Conservation (phyloP, 2,797 vertebrate species). For the Eutrigla gurnardus region DNA sequence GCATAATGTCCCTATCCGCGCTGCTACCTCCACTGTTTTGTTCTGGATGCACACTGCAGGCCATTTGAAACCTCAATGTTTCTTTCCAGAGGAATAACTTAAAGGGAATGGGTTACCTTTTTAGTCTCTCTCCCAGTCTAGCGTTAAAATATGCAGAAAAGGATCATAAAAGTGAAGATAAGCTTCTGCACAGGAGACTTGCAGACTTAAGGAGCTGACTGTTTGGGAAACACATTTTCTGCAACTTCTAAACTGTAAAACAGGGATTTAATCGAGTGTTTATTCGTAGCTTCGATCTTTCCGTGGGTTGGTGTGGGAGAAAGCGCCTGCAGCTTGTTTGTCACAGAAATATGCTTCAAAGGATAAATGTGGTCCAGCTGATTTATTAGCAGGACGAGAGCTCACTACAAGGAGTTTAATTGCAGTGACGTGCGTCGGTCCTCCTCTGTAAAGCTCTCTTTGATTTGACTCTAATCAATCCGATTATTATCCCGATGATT, state of each 20-base stretch:
- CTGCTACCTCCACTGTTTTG: not conserved
- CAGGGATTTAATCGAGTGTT: conserved; percentile 51
- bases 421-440: conserved; percentile 23
- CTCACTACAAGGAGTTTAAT: conserved; percentile 34
- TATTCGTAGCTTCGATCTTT: conserved; percentile 37
- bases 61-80: conserved; percentile 16
- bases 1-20: not conserved
- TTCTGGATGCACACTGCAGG: conserved; percentile 4
- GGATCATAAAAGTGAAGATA: conserved; percentile 25
- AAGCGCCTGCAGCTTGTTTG: conserved; percentile 38
- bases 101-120: conserved; percentile 7
- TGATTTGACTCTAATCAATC: conserved; percentile 33
- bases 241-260: conserved; percentile 27
- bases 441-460: conserved; percentile 17
- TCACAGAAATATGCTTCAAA: conserved; percentile 40
- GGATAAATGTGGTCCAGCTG: conserved; percentile 29
- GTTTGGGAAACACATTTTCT: conserved; percentile 39
- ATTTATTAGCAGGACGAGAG: conserved; percentile 37
- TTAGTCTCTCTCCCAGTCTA: conserved; percentile 20
- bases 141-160: conserved; percentile 27
- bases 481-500: conserved; percentile 1
- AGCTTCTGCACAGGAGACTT: conserved; percentile 17
- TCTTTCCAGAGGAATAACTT: conserved; percentile 16
- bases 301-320: conserved; percentile 23
- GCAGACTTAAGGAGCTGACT: conserved; percentile 17